Conservation (phyloP, 1,140 invertebrate species). For the Bombus haemorrhoidalis region DNA sequence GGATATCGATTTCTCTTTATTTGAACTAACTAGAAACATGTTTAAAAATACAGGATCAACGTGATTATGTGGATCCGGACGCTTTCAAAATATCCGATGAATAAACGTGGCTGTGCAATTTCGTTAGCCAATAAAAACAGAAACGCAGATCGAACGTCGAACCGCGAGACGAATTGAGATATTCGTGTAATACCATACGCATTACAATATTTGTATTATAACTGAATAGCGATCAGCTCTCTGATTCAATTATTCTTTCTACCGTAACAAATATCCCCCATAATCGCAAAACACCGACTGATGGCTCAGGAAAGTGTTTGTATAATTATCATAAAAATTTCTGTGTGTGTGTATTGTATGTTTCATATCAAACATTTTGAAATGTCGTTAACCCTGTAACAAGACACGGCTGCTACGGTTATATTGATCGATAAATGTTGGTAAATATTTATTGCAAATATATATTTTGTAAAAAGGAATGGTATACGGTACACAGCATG, state of each 20-base stretch:
- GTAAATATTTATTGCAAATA: too few relatives aligned
- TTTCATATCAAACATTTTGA: not conserved
- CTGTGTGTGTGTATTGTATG: rapidly evolving
- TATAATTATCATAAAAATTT: too few relatives aligned
- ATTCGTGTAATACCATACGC: not conserved
- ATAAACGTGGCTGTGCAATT: not conserved
- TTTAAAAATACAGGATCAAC: not conserved
- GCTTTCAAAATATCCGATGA: not conserved
- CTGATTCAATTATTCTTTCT: conserved; percentile 10
- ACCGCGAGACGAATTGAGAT: not conserved
- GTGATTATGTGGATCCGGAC: not conserved
- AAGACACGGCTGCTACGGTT: rapidly evolving
- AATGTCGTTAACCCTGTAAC: not conserved
- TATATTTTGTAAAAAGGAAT: too few relatives aligned
- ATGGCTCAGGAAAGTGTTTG: too few relatives aligned
- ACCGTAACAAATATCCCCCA: not conserved
- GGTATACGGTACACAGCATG: too few relatives aligned
- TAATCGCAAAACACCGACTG: not conserved
- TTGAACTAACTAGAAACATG: not conserved
- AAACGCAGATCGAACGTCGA: not conserved
- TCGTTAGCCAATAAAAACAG: not conserved
- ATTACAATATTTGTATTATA: not conserved
- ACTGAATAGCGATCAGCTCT: not conserved
- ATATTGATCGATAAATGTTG: too few relatives aligned
- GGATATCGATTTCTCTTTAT: not conserved